Conservation (phyloP, 2,888 invertebrate species). For the Lasioglossum malachurum region DNA sequence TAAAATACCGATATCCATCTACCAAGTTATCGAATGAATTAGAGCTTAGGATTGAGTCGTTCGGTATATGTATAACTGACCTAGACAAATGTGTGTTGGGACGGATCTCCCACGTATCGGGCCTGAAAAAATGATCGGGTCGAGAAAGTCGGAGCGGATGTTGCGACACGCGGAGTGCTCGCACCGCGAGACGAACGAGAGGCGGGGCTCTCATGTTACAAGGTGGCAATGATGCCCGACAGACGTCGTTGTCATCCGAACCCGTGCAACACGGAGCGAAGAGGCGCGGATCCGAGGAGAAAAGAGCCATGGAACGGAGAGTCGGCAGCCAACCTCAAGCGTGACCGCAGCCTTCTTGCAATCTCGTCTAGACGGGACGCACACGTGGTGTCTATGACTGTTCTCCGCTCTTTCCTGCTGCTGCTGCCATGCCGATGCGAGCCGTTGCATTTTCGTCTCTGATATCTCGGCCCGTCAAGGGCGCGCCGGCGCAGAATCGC, state of each 20-base stretch:
- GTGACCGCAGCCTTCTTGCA: constrained; percentile 74
- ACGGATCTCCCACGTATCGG: constrained; percentile 20
- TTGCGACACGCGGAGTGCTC: constrained; percentile 32
- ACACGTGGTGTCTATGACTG: constrained; percentile 62
- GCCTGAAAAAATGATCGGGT: not conserved
- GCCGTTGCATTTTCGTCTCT: constrained; percentile 23
- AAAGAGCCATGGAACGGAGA: constrained; percentile 53
- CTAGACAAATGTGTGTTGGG: not conserved
- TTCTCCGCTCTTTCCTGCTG: constrained; percentile 31
- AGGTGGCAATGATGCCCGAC: constrained; percentile 63
- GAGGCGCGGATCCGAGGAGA: constrained; percentile 15
- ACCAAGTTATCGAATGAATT: not conserved
- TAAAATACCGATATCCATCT: not conserved
- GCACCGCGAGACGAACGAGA: constrained; percentile 28
- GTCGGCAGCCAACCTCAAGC: constrained; percentile 63
- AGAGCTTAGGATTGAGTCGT: not conserved
- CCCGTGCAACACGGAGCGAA: constrained; percentile 30
- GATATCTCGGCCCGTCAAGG: constrained; percentile 33
- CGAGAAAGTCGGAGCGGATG: constrained; percentile 48
- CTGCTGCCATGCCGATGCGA: constrained; percentile 4
- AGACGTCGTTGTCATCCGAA: constrained; percentile 70
- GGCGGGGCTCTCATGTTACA: constrained; percentile 62
- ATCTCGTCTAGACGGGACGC: constrained; percentile 78
- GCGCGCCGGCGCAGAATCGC: constrained; percentile 24
- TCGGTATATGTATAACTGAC: not conserved